Evolutionary conservation across 2,797 vertebrate species (phyloP).

Genomic region (Urocyon cinereoargenteus): DNA sequence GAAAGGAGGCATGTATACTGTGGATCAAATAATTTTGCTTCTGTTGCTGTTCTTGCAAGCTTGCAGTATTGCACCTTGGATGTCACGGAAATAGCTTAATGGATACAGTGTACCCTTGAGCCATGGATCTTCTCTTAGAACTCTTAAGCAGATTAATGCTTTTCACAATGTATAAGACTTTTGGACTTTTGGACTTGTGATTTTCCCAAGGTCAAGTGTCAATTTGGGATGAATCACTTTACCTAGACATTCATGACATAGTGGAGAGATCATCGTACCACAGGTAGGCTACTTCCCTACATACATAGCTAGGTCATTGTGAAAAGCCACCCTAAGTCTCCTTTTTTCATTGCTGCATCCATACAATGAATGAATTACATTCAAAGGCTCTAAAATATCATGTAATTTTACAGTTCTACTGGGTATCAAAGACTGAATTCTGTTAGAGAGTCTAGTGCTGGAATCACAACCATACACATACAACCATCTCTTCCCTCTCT

Average conservation of each 20-base stretch:
- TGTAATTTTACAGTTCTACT: not conserved
- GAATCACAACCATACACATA: not conserved
- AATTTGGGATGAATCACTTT: not conserved
- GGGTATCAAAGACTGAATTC: not conserved
- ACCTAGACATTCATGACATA: not conserved
- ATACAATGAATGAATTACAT: not conserved
- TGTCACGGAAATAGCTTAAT: not conserved
- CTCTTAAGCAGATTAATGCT: not conserved
- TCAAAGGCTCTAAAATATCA: not conserved
- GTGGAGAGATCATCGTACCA: not conserved
- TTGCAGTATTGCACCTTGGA: not conserved
- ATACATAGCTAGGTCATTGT: not conserved
- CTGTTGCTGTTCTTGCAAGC: not conserved
- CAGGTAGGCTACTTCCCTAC: not conserved
- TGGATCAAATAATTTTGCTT: not conserved
- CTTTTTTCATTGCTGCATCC: not conserved
- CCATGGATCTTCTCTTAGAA: not conserved
- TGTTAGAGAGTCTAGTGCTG: not conserved
- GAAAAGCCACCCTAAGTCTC: not conserved
- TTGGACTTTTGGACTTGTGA: not conserved
- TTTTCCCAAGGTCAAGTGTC: not conserved
- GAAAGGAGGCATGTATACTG: not conserved
- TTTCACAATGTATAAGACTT: not conserved
- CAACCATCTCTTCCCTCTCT: not conserved
- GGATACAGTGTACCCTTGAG: not conserved